These are phyloP conservation scores for Thelaira solivaga DNA, from an alignment of 2,888 invertebrate genomes.

Conservation along the genomic window DNA sequence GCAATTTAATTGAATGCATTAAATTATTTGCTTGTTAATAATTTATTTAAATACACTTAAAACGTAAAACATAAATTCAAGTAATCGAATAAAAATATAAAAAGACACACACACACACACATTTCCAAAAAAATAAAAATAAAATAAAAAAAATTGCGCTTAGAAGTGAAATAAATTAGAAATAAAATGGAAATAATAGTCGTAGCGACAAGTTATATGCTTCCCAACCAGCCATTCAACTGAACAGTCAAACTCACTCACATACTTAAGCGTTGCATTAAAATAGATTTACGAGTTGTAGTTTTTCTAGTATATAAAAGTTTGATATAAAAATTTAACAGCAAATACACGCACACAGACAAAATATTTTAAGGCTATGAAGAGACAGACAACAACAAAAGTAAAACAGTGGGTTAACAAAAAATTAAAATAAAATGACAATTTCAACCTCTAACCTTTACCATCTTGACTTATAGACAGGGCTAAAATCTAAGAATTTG, in stretches of 20 bases:
- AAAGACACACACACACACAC: too few species aligned
- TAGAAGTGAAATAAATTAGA: too few species aligned
- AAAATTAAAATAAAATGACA: too few species aligned
- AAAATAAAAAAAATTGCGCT: too few species aligned
- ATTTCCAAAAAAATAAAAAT: too few species aligned
- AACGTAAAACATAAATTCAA: slow-evolving; percentile 33
- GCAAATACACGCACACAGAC: slow-evolving; percentile 29
- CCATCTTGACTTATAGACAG: too few species aligned
- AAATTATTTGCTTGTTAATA: slow-evolving; percentile 60
- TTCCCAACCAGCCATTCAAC: slow-evolving; percentile 28
- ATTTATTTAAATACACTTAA: slow-evolving; percentile 57
- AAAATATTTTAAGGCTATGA: not conserved
- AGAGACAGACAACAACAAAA: not conserved
- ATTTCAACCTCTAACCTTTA: too few species aligned
- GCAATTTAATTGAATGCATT: slow-evolving; percentile 38
- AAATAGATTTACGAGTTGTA: slow-evolving; percentile 1
- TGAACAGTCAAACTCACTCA: slow-evolving; percentile 29
- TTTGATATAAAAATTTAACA: slow-evolving; percentile 25
- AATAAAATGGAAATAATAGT: slow-evolving; percentile 57
- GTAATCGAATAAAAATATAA: slow-evolving; percentile 3
- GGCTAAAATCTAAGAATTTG: too few species aligned
- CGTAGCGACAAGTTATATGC: slow-evolving; percentile 52
- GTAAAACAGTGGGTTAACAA: slow-evolving; percentile 18
- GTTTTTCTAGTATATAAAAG: slow-evolving; percentile 4
- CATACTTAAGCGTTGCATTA: not conserved